Base-by-base conservation (phyloP, 2,888 invertebrate species). In the Xestia sexstrigata region DNA sequence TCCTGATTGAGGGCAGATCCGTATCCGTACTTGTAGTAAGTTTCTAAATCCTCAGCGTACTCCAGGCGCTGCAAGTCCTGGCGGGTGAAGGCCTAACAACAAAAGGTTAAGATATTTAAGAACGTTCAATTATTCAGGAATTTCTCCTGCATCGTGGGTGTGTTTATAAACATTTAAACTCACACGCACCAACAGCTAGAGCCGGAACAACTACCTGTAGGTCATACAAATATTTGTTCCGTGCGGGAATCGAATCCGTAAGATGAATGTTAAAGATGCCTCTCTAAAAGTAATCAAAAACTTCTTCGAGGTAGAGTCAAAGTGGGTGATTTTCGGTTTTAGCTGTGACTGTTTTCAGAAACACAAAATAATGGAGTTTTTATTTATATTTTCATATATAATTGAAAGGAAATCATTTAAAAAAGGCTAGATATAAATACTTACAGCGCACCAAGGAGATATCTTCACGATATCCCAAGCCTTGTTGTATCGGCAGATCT, bases 401-500 rank as follows among this genome's bases (percentile, higher is more conserved):
- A 35, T 55, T 55, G 13, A 13, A n/a, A 55, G 5, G 13, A n/a
- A 55, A 26, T 13, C 13, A 26, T 13, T 55, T 6, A 26, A 11
- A n/a, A 26, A 55, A 2, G n/a, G n/a, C 35, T 35, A 35, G 35
- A 35, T 35, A 35, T 2, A 35, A 35, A 6, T 67, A 95, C 97
- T 96, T 86, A 97, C 97, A 45, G 98, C 97, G 91, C 99, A 99
- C 98, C 98, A 99, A 0, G 98, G 97, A 2, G 98, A 98, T 90
- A 97, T 94, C 89, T 97, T 92, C 86, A 97, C 90, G 81, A 98
- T 97, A 71, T 97, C 97, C 98, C 98, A 98, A 0, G 98, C 98
- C 92, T 98, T 98, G 88, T 98, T 98, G 92, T 97, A 98, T 2
- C 98, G 97, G 89, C 99, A 99, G 96, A 98, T 97, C 84, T 98